Evolutionary conservation across 2,888 invertebrate genomes (phyloP), one percentile per base, ranked within the genome.

Genomic region (Hydriomena furcata): DNA sequence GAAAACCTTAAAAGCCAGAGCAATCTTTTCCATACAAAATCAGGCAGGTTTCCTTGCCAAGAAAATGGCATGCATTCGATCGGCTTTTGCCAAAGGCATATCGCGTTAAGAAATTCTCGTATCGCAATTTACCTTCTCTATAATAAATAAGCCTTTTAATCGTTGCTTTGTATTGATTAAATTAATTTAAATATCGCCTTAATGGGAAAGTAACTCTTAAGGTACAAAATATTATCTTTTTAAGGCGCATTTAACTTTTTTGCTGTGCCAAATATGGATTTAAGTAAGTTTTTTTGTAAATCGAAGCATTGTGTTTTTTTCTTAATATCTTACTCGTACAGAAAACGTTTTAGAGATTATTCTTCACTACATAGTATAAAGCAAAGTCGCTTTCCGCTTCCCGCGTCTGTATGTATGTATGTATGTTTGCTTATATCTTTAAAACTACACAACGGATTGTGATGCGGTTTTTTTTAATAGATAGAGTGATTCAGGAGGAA

Each of bases 111-210:
- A 77, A 74, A 66, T 71, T 61, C 61, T 58, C 59, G 63, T 55
- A 60, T 64, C 64, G 75, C 76, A 84, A 81, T 82, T 80, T 76
- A 80, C 69, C 72, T 73, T 73, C 75, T 75, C 74, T 76, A 77
- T 63, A 82, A 78, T 88, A 88, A 89, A 87, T 76, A 77, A 57
- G 67, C 70, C 55, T 70, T 79, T 85, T 86, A 80, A 88, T 84
- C 72, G 67, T 79, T 73, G 13, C 65, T 65, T 66, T 64, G 64
- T 73, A 83, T 84, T 80, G 82, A 71, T 71, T 73, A 66, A 82
- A 76, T 64, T 21, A 38, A 40, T 35, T 28, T 20, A 41, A 30
- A 23, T 17, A 75, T 75, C 65, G 58, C 70, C 73, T 73, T 84
- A 84, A 84, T 84, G 82, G 82, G 77, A 58, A 49, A 41, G 58